A percentile compares a stretch with the other conserved stretches of the same genome.
These are phyloP conservation scores for Empidonax alnorum DNA, from an alignment of 2,113 vertebrate species.

Conservation along the genomic window DNA sequence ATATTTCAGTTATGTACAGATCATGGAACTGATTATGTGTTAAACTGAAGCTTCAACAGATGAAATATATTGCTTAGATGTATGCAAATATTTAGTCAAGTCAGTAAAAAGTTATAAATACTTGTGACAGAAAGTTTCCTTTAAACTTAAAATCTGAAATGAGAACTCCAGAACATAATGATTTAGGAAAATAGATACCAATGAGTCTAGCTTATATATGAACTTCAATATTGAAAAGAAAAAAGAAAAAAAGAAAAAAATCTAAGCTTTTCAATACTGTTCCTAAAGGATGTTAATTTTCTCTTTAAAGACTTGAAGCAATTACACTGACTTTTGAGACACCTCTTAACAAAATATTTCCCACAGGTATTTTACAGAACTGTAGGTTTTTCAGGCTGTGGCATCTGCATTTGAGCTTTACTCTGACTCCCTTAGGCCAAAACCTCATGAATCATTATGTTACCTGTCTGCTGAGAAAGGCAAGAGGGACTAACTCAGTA, in stretches of 20 bases:
- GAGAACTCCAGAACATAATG: neutral
- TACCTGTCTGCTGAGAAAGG: conserved; percentile 70
- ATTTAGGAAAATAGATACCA: neutral
- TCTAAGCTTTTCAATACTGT: neutral
- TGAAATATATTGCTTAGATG: neutral
- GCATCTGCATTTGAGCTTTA: conserved; percentile 66
- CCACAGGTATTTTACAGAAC: conserved; percentile 32
- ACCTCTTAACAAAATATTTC: conserved; percentile 55
- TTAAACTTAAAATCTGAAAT: neutral
- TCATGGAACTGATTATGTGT: neutral
- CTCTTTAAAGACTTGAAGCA: conserved; percentile 30
- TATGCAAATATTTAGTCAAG: neutral
- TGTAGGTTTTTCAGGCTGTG: neutral
- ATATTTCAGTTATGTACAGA: neutral
- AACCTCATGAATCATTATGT: conserved; percentile 60
- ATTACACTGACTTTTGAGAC: conserved; percentile 60
- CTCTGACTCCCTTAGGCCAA: conserved; percentile 63
- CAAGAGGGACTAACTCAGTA: conserved; percentile 66
- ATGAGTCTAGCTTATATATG: neutral
- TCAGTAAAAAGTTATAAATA: neutral
- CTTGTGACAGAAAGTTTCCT: neutral
- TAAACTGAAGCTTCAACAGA: neutral
- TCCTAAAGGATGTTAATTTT: conserved; percentile 35
- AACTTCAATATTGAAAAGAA: neutral
- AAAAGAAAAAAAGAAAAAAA: neutral